Percentiles rank a stretch among this genome's conserved stretches.
These are phyloP conservation scores for Micoletzkya japonica DNA, from an alignment of 2,888 invertebrate species.

Conservation along the genomic window DNA sequence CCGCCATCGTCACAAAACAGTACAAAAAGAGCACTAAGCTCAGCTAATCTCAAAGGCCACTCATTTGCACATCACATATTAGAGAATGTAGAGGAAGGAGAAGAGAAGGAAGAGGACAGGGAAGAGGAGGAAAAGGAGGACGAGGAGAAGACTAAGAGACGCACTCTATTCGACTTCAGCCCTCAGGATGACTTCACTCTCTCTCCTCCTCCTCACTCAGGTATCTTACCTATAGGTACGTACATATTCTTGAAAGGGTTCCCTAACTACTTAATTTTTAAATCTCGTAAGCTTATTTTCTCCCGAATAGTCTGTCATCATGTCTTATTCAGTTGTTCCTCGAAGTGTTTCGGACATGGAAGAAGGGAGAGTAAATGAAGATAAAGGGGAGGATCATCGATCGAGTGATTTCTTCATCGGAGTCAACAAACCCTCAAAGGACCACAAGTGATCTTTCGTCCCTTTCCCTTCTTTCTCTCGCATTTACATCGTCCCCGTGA, in stretches of 20 bases:
- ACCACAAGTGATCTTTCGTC: no score
- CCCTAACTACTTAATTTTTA: no score
- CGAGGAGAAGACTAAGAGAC: conserved; percentile 18
- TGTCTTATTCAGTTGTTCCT: neutral
- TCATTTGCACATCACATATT: conserved; percentile 24
- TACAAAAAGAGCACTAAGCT: conserved; percentile 14
- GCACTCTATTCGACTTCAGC: neutral
- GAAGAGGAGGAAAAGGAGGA: conserved; percentile 6
- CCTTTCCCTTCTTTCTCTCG: no score
- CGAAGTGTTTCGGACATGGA: neutral
- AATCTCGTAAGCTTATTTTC: neutral
- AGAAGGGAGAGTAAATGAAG: conserved; percentile 8
- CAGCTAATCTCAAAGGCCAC: conserved; percentile 22
- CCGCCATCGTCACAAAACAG: neutral
- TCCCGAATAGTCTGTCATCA: neutral
- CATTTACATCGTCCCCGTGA: no score
- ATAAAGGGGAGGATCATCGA: neutral
- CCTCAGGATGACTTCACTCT: neutral
- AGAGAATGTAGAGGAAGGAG: conserved; percentile 21
- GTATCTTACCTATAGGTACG: neutral
- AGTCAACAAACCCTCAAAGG: neutral
- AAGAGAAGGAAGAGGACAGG: conserved; percentile 22
- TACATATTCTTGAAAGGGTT: neutral
- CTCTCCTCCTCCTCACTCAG: neutral
- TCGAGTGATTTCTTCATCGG: neutral